Conservation (phyloP, 2,797 vertebrate species). For the Leptatherina wallacei region DNA sequence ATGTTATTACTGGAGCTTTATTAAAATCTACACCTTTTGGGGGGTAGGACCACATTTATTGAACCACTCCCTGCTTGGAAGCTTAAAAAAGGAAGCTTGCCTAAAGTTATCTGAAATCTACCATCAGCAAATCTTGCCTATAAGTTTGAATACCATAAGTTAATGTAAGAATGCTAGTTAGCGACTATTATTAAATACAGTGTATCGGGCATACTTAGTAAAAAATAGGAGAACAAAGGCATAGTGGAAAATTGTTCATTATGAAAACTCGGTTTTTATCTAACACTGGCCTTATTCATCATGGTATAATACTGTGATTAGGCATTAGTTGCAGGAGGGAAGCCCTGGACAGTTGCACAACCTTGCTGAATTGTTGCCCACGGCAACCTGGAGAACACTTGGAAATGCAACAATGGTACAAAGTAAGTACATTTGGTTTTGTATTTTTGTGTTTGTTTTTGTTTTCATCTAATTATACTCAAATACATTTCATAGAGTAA, state of each 20-base stretch:
- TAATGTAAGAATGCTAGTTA: neutral
- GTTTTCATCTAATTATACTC: neutral
- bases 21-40: constrained; percentile 34
- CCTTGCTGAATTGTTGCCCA: neutral
- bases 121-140: neutral
- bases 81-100: constrained; percentile 34
- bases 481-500: too few species aligned
- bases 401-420: neutral
- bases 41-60: constrained; percentile 28
- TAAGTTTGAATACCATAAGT: neutral
- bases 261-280: constrained; percentile 1
- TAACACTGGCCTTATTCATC: constrained; percentile 30
- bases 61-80: constrained; percentile 11
- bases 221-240: neutral
- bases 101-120: constrained; percentile 44
- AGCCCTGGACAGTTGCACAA: constrained; percentile 1
- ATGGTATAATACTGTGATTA: neutral
- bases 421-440: neutral
- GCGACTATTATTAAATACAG: neutral
- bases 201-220: neutral
- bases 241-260: neutral
- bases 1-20: constrained; percentile 40
- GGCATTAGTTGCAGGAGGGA: neutral
- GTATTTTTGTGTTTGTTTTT: neutral
- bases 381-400: neutral